A percentile compares a stretch with the other conserved stretches of the same genome.
These are phyloP conservation scores for Heliconius charithonia DNA, from an alignment of 2,888 invertebrate genomes.

Conservation along the genomic window DNA sequence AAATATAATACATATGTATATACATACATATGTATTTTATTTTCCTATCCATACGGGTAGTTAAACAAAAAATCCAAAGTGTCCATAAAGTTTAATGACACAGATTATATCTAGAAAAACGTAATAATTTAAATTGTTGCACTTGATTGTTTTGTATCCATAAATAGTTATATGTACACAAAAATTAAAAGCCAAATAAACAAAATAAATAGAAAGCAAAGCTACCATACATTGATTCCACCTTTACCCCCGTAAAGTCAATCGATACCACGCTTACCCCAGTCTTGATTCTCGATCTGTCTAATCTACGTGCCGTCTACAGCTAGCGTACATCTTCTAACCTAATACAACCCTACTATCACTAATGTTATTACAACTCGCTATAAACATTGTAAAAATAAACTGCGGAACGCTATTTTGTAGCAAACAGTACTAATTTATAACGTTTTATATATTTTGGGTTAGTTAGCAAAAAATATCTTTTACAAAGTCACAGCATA, in stretches of 20 bases:
- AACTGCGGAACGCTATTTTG: constrained; percentile 3
- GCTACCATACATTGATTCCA: constrained; percentile 2
- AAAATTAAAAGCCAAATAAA: background rate
- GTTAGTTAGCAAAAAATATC: background rate
- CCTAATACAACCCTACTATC: constrained; percentile 45
- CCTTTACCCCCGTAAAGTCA: constrained; percentile 21
- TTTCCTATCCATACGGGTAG: too few species aligned
- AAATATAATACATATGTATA: background rate
- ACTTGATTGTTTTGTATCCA: background rate
- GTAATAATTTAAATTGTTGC: constrained; percentile 5
- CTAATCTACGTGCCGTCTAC: constrained; percentile 52
- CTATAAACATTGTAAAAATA: constrained; percentile 17
- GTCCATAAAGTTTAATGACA: background rate
- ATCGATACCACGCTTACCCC: constrained; percentile 49
- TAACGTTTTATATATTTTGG: background rate
- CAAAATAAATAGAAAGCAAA: constrained; percentile 13
- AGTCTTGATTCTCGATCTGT: constrained; percentile 68
- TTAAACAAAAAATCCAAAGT: background rate
- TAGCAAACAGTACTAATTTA: background rate
- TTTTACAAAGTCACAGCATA: background rate
- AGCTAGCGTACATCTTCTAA: constrained; percentile 37
- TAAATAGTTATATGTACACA: background rate
- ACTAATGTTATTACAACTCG: constrained; percentile 27
- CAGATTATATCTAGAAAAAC: background rate
- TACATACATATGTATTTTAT: too few species aligned